Conservation (phyloP, 2,113 vertebrate genomes). For the Aldabrachelys gigantea region DNA sequence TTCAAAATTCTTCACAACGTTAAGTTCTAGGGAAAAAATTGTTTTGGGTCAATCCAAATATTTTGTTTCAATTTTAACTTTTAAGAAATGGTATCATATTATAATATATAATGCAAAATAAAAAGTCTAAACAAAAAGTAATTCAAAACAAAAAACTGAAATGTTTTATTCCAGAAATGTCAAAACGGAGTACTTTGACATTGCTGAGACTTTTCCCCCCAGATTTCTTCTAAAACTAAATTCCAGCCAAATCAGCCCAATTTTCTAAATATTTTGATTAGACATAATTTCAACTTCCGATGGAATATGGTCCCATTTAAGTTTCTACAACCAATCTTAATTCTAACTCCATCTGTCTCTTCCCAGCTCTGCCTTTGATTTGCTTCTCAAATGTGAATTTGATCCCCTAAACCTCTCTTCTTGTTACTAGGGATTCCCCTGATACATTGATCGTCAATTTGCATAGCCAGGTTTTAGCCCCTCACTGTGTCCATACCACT, state of each 20-base stretch:
- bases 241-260: not conserved
- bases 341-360: not conserved
- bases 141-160: not conserved
- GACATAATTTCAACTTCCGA: not conserved
- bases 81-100: not conserved
- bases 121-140: not conserved
- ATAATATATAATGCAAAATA: not conserved
- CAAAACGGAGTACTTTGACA: not conserved
- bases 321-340: not conserved
- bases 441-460: not conserved
- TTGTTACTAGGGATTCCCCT: not conserved
- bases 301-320: not conserved
- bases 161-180: not conserved
- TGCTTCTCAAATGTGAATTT: not conserved
- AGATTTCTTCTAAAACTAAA: not conserved
- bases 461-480: not conserved
- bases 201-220: not conserved
- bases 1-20: accelerated
- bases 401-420: not conserved
- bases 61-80: not conserved
- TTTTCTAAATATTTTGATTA: constrained; percentile 10
- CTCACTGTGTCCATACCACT: not conserved
- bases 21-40: not conserved
- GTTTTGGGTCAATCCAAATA: not conserved
- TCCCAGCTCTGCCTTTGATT: not conserved